Evolutionary conservation across 1,140 invertebrate genomes (phyloP), one percentile per base, ranked within the genome.

Genomic region (Aradophagus sp.): DNA sequence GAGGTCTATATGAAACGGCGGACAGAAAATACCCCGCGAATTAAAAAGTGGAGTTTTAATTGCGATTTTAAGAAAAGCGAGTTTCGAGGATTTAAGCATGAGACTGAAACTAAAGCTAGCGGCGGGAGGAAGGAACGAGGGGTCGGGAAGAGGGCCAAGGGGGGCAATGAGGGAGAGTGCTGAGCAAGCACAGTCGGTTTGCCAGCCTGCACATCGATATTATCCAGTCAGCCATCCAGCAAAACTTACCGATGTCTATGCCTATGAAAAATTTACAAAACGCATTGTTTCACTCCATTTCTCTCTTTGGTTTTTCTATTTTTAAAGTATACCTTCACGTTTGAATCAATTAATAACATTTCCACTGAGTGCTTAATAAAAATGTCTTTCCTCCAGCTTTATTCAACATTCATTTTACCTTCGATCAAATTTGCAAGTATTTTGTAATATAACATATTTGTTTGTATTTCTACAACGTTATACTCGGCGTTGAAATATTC

Each of bases 191-290:
- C 74, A 83, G 79, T 79, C 75, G 73, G 75, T 79, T 79, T 78
- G 80, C 80, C 80, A 81, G 79, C 73, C 82, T 82, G 81, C 82
- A 80, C 84, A 84, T 86, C 83, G 84, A 86, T 86, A 86, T 80
- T 81, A 83, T 80, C 78, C 81, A 83, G 80, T 82, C 80, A 83
- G 79, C 79, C 77, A 81, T 77, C 81, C 72, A 77, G 76, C 80
- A 74, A 78, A 72, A 80, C 79, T 75, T 80, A 80, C 78, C 77
- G 62, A 78, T 74, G 71, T 63, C 70, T 73, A 73, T 73, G 70
- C 62, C 70, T 73, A 73, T 67, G 50, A 67, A 73, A 16, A 58
- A 63, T 63, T 67, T 67, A 62, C 48, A 44, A 72, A 52, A 16
- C 56, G 15, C 48, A 58, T 6, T 42, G 48, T 69, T 47, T 16